A percentile compares a stretch with the other conserved stretches of the same genome.
Conservation (phyloP, 2,888 invertebrate genomes). For the Phyto melanocephala region DNA sequence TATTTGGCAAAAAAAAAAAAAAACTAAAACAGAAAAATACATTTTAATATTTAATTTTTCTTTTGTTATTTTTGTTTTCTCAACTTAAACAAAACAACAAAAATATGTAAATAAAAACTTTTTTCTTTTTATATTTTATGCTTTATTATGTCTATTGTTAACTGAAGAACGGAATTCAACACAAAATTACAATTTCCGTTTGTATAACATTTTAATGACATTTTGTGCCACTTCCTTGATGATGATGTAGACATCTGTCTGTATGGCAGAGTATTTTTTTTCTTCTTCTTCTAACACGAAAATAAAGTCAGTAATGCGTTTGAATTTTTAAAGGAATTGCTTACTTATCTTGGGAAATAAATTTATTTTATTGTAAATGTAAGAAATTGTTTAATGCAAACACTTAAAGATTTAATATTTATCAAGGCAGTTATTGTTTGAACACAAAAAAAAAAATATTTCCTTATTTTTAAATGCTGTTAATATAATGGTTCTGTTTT, state of each 20-base stretch:
- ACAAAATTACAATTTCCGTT: not conserved
- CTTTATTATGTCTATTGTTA: constrained; percentile 11
- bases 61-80: not conserved
- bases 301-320: too few relatives aligned
- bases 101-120: not conserved
- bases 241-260: not conserved
- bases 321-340: too few relatives aligned
- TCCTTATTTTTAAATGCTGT: too few relatives aligned
- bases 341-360: too few relatives aligned
- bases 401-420: too few relatives aligned
- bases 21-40: not conserved
- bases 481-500: too few relatives aligned
- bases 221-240: constrained; percentile 1
- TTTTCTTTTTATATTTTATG: not conserved
- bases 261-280: too few relatives aligned
- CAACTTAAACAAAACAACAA: not conserved
- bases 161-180: not conserved
- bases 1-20: not conserved
- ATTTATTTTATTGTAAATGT: too few relatives aligned
- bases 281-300: too few relatives aligned
- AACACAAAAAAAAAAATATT: too few relatives aligned
- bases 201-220: constrained; percentile 2
- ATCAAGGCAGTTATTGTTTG: too few relatives aligned
- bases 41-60: constrained; percentile 31
- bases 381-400: too few relatives aligned